Conservation (phyloP, 2,113 vertebrate genomes). For the Notiomystis cincta region DNA sequence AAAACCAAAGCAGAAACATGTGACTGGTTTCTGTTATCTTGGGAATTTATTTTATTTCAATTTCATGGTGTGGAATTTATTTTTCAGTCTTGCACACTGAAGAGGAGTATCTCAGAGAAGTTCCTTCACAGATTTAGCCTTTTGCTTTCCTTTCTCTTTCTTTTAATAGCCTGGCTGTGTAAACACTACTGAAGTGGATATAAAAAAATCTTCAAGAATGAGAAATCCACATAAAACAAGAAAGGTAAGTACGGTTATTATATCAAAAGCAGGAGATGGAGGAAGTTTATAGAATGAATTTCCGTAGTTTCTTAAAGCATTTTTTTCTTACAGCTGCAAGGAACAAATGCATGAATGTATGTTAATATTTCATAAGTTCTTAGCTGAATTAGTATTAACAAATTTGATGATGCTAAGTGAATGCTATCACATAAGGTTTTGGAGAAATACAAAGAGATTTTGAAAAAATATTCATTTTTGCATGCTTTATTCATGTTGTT, state of each 20-base stretch:
- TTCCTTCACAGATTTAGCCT: background rate
- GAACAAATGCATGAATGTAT: background rate
- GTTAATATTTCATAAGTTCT: background rate
- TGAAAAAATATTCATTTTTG: background rate
- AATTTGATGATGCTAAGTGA: background rate
- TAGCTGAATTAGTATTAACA: background rate
- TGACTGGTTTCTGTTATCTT: background rate
- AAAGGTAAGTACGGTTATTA: slow-evolving; percentile 78
- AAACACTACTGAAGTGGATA: slow-evolving; percentile 97
- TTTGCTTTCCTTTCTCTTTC: background rate
- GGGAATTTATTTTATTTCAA: background rate
- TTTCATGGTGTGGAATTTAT: background rate
- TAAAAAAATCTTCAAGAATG: slow-evolving; percentile 98
- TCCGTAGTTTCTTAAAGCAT: background rate
- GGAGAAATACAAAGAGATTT: background rate
- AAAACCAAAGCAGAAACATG: background rate
- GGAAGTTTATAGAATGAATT: background rate
- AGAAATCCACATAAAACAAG: slow-evolving; percentile 96
- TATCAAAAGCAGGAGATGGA: background rate
- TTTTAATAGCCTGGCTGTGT: slow-evolving; percentile 90
- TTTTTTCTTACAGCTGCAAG: background rate
- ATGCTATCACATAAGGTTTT: background rate
- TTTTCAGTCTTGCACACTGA: background rate
- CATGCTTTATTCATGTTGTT: background rate
- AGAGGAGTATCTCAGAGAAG: background rate